Conservation (phyloP, 1,140 invertebrate species). For the Holcopasites calliopsidis region DNA sequence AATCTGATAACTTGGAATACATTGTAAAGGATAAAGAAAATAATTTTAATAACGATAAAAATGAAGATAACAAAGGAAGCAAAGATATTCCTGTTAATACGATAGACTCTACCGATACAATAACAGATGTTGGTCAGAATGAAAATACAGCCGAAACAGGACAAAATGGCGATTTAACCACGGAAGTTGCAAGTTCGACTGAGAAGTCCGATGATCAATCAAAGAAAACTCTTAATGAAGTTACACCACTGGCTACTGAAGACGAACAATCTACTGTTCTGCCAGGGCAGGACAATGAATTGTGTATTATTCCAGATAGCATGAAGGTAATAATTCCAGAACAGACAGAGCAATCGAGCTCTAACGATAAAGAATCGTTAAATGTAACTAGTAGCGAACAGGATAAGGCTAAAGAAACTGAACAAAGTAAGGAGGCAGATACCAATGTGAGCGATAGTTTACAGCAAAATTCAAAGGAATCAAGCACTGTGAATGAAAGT, state of each 20-base stretch:
- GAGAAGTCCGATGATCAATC: conserved; percentile 35
- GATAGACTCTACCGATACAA: not conserved
- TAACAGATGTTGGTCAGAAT: conserved; percentile 1
- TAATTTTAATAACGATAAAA: conserved; percentile 25
- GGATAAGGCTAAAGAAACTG: conserved; percentile 6
- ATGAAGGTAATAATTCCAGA: conserved; percentile 71
- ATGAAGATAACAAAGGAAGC: conserved; percentile 25
- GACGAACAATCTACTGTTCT: conserved; percentile 66
- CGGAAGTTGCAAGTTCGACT: conserved; percentile 7
- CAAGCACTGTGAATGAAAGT: not conserved
- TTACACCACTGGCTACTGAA: conserved; percentile 55
- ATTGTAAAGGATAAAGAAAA: conserved; percentile 62
- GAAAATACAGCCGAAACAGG: conserved; percentile 4
- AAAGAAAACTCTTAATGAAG: conserved; percentile 43
- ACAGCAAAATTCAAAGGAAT: not conserved
- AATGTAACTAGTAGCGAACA: conserved; percentile 12
- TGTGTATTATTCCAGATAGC: conserved; percentile 77
- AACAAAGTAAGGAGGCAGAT: conserved; percentile 35
- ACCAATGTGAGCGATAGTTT: conserved; percentile 1
- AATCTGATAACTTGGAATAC: conserved; percentile 69
- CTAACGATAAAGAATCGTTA: conserved; percentile 30
- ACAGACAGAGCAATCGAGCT: conserved; percentile 36
- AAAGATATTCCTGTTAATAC: conserved; percentile 20
- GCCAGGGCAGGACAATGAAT: conserved; percentile 76
- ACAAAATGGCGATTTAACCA: conserved; percentile 3